Conservation (phyloP, 2,113 vertebrate species). For the Colaptes auratus region DNA sequence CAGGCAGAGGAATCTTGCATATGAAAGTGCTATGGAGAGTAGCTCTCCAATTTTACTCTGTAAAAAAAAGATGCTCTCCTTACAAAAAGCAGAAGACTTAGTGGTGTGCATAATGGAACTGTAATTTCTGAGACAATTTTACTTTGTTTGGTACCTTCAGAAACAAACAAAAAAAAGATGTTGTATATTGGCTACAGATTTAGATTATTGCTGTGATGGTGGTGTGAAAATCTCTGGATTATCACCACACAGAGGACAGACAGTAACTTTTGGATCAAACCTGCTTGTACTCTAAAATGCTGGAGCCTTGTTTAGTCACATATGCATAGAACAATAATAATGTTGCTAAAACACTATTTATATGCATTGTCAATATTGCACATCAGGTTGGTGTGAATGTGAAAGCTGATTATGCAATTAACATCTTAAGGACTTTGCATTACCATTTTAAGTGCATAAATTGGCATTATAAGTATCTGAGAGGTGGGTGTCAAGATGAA, state of each 20-base stretch:
- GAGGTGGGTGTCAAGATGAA: no score
- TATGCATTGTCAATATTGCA: background rate
- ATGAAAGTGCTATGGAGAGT: background rate
- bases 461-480: background rate
- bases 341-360: background rate
- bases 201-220: no score
- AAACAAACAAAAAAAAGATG: background rate
- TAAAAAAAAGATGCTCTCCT: background rate
- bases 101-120: background rate
- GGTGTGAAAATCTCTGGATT: background rate
- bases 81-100: background rate
- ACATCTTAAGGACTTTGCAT: background rate
- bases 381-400: background rate
- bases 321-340: background rate
- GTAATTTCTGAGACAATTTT: background rate
- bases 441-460: background rate
- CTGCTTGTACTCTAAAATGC: background rate
- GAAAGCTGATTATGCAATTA: background rate
- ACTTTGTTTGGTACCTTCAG: background rate
- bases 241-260: background rate
- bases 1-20: background rate
- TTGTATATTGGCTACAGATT: background rate
- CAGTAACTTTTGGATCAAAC: background rate
- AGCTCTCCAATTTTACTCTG: background rate
- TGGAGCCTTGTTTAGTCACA: background rate